Evolutionary conservation across 2,888 invertebrate genomes (phyloP).

Genomic region (Cheilosia soror): DNA sequence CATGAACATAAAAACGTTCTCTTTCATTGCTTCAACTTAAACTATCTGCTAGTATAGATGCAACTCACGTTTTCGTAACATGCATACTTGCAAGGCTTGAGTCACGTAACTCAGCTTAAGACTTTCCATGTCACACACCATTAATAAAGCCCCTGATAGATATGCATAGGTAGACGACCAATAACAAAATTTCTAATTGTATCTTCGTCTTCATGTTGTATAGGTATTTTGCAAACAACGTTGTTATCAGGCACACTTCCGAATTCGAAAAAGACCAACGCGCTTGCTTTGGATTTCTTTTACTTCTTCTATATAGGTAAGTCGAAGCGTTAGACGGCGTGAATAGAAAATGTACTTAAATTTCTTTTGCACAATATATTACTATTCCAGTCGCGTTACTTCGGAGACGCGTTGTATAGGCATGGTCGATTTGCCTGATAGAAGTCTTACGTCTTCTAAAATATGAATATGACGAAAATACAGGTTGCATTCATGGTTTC

Average conservation of each 20-base stretch:
- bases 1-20: conserved; percentile 45
- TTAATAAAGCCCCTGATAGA: conserved; percentile 30
- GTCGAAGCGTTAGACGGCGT: conserved; percentile 5
- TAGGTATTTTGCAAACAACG: conserved; percentile 45
- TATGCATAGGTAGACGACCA: conserved; percentile 5
- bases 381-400: conserved; percentile 37
- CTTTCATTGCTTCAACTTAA: conserved; percentile 39
- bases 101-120: conserved; percentile 58
- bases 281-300: conserved; percentile 37
- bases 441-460: conserved; percentile 25
- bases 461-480: conserved; percentile 24
- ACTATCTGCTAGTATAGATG: conserved; percentile 13
- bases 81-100: conserved; percentile 5
- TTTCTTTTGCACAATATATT: conserved; percentile 61
- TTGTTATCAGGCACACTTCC: conserved; percentile 45
- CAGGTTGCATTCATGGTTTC: not conserved
- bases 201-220: conserved; percentile 3
- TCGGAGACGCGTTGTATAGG: not conserved
- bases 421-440: conserved; percentile 4
- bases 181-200: conserved; percentile 53
- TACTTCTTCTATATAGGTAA: conserved; percentile 35
- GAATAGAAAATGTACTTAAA: conserved; percentile 40
- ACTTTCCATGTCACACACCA: conserved; percentile 60
- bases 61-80: conserved; percentile 50
- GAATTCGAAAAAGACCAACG: conserved; percentile 43